Base-by-base conservation (phyloP, 2,113 vertebrate species). In the Accipiter cooperii region DNA sequence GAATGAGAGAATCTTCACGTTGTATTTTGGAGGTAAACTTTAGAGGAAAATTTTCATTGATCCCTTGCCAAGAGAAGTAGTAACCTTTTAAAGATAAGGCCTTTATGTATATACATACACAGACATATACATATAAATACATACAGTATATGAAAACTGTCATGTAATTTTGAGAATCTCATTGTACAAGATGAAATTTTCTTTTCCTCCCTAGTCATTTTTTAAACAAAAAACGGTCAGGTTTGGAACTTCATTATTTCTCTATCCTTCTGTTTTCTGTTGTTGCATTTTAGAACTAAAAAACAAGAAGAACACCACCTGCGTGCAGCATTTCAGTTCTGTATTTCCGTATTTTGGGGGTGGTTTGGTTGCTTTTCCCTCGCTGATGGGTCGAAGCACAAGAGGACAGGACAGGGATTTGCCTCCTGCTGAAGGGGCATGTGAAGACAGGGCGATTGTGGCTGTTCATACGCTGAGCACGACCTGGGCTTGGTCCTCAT, bases 391-490 rank as follows among this genome's bases (percentile, higher is more conserved):
- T 38, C 0, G 2, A 66, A 73, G 65, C 47, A 47, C 12, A 6
- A 33, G 55, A 47, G 38, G 36, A 40, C 21, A 8, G 60, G 54
- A 12, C 17, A 36, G 33, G 29, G 36, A 22, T 64, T 75, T 65
- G 54, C 20, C 47, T 49, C 29, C 58, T 60, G 58, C 58, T 1
- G 0, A 83, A 73, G 31, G 47, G 28, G 4, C 13, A 6, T 0
- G 12, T 12, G 47, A 24, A 12, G 66, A 10, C 2, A 2, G 54
- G 22, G 22, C 13, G 36, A 0, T 3, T 10, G n/a, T 12, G 46
- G n/a, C 26, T 24, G 0, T 47, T 73, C 14, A 0, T 3, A 17
- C 0, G 3, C 57, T 24, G 69, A 46, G 28, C 17, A 13, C 0
- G 3, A 24, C 28, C 28, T 10, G 18, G 25, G n/a, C 63, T 38